Base-by-base conservation (phyloP, 2,888 invertebrate genomes). In the Lordiphosa fenestrarum region DNA sequence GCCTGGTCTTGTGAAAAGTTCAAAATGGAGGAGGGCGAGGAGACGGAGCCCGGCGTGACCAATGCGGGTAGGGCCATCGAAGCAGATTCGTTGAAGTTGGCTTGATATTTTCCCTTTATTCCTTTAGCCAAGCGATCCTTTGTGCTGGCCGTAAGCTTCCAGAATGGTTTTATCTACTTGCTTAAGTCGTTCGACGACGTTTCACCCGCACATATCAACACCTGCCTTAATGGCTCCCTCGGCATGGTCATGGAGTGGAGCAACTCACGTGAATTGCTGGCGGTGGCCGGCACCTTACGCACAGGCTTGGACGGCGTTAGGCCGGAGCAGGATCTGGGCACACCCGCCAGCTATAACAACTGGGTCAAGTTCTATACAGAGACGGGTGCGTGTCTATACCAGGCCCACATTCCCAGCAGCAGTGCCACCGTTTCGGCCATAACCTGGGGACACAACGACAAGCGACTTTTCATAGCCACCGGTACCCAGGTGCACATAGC, bases 361-460 rank as follows among this genome's bases (percentile, higher is more conserved):
- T 91, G 95, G 60, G 92, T 98, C 57, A 96, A 97, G 89, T 97
- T 98, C 90, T 98, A 98, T 89, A 96, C 96, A 33, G 95, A 96
- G 84, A 92, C 92, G 51, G 98, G 98, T 19, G 91, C 92, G 13
- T 92, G 97, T 41, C 92, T 97, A 61, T 97, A 96, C 90, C 94
- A 94, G 53, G 93, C 94, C 39, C 91, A 92, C 47, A 93, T 97
- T 84, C 96, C 96, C 9, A 94, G 93, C 78, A 94, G 92, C 42
- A 93, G 93, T 77, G 84, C 94, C 70, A 94, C 94, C 4, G 95
- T 98, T 52, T 95, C 97, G 48, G 97, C 98, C 1, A 91, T 99
- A 85, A 98, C 98, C 6, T 99, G 99, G 99, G 99, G 98, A 25
- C 98, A 99, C 91, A 98, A 98, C 88, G 99, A 98, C 88, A 95